Conservation (phyloP, 1,140 invertebrate genomes). For the Lasioglossum baleicum region DNA sequence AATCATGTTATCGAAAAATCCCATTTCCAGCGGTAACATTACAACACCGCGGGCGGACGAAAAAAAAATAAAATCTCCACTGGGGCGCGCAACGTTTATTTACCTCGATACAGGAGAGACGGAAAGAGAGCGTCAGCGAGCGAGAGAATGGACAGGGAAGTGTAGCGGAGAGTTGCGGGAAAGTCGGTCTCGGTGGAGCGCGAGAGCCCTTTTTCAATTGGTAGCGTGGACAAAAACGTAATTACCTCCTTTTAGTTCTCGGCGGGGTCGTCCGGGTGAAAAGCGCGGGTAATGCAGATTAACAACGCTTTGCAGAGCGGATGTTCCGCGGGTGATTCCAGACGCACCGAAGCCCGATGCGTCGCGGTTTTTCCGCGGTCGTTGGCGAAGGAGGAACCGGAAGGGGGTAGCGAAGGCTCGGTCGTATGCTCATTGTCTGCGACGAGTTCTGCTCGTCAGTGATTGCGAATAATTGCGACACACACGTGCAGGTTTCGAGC, state of each 20-base stretch:
- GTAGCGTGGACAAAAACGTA: not conserved
- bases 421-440: conserved; percentile 4
- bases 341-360: not conserved
- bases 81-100: no score
- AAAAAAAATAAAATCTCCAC: no score
- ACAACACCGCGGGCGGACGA: no score
- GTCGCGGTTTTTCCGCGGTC: conserved; percentile 9
- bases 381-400: no score
- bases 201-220: not conserved
- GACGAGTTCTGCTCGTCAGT: not conserved
- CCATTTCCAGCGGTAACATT: no score
- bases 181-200: not conserved
- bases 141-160: no score
- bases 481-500: not conserved
- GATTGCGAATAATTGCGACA: conserved; percentile 31
- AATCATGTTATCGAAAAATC: no score
- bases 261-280: not conserved
- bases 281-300: not conserved
- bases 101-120: no score
- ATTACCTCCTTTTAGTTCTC: conserved; percentile 11
- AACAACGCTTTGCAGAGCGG: not conserved
- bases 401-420: no score
- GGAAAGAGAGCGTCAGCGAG: no score
- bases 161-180: no score
- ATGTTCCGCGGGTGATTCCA: not conserved